Conservation (phyloP, 2,797 vertebrate species). For the Ptychobarbus kaznakovi region DNA sequence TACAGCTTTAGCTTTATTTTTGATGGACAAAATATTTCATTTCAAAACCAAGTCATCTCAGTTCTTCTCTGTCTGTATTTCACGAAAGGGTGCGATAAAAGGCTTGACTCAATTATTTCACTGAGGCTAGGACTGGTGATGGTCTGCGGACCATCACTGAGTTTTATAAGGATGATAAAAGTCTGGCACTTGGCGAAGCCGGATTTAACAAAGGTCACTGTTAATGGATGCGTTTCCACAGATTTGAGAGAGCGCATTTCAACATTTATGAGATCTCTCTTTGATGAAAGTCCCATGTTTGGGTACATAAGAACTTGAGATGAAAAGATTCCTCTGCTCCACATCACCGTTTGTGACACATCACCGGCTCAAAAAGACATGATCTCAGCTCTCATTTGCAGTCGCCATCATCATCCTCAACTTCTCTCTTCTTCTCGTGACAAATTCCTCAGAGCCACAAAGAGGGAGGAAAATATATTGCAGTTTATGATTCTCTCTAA, state of each 20-base stretch:
- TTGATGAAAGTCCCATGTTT: conserved; percentile 53
- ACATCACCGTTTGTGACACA: conserved; percentile 57
- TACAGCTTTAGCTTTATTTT: conserved; percentile 52
- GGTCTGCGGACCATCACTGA: conserved; percentile 53
- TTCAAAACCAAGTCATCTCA: conserved; percentile 45
- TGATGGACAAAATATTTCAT: conserved; percentile 48
- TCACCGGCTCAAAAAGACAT: conserved; percentile 36
- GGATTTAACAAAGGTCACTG: conserved; percentile 67
- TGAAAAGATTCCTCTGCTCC: conserved; percentile 48
- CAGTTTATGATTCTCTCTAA: conserved; percentile 47
- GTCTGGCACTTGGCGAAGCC: conserved; percentile 55
- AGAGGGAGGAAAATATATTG: conserved; percentile 25
- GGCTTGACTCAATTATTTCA: conserved; percentile 61
- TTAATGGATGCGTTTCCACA: conserved; percentile 65
- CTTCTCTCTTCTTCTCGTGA: conserved; percentile 20
- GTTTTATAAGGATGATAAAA: conserved; percentile 66
- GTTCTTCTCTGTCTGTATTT: conserved; percentile 41
- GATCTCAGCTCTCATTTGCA: conserved; percentile 47
- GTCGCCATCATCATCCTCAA: conserved; percentile 42
- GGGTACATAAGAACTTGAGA: conserved; percentile 54
- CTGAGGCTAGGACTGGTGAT: conserved; percentile 55
- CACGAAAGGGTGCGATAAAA: conserved; percentile 53
- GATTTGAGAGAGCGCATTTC: conserved; percentile 60
- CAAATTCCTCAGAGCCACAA: conserved; percentile 39
- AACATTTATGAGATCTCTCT: conserved; percentile 64